A percentile compares a stretch with the other conserved stretches of the same genome.
phyloP scores from a whole-genome alignment of 2,797 vertebrate species.

The Apogon hyalosoma region DNA sequence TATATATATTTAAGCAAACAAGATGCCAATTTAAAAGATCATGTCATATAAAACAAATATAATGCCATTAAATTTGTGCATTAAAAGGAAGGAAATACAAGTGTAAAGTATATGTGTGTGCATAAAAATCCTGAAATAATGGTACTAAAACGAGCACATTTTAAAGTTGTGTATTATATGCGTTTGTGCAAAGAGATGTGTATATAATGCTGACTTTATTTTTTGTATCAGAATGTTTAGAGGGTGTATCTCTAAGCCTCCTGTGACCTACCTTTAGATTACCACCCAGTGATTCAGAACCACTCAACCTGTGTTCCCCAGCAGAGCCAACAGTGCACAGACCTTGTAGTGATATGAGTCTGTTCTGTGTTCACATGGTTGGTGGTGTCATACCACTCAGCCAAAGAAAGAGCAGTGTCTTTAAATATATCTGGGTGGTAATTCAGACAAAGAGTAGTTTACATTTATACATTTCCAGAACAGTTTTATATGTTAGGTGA shows the following conservation, averaged over 20 bases:
- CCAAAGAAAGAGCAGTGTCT: slow-evolving; percentile 11
- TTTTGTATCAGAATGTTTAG: slow-evolving; percentile 28
- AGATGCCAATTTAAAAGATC: no score
- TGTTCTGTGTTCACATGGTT: slow-evolving; percentile 9
- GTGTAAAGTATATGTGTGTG: no score
- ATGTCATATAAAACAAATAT: no score
- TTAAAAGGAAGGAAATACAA: no score
- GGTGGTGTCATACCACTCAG: slow-evolving; percentile 6
- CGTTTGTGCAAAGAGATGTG: no score
- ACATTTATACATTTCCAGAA: slow-evolving; percentile 11
- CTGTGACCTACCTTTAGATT: slow-evolving; percentile 53
- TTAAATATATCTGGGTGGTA: slow-evolving; percentile 10
- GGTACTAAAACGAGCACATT: no score
- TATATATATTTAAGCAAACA: no score
- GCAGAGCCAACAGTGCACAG: slow-evolving; percentile 11
- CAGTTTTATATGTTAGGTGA: neutral
- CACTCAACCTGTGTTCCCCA: slow-evolving; percentile 23
- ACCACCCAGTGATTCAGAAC: slow-evolving; percentile 51
- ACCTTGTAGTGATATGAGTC: slow-evolving; percentile 43
- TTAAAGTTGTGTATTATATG: no score
- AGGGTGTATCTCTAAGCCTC: slow-evolving; percentile 44
- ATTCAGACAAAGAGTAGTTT: neutral
- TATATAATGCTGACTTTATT: no score
- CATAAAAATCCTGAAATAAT: no score
- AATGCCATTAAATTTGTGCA: no score